A percentile compares a stretch with the other conserved stretches of the same genome.
Conservation (phyloP, 2,113 vertebrate genomes). For the Empidonax traillii region DNA sequence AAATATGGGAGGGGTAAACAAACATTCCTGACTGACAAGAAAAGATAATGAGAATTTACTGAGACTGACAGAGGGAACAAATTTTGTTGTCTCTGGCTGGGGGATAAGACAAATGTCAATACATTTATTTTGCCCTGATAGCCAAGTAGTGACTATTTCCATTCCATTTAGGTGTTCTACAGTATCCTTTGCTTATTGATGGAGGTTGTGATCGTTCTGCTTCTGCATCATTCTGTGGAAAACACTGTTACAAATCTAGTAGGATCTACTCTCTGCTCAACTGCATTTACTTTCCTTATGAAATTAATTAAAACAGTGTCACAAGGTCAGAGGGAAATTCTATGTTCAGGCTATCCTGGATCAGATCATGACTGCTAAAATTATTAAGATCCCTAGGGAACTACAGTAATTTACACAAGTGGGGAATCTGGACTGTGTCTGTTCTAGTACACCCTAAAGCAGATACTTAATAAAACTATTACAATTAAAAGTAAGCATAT, state of each 20-base stretch:
- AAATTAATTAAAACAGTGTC: background rate
- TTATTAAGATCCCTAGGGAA: background rate
- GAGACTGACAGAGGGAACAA: background rate
- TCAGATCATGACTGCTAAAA: constrained; percentile 1
- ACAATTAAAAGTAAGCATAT: background rate
- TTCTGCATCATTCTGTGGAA: background rate
- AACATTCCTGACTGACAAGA: background rate
- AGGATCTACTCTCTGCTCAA: background rate
- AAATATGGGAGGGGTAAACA: background rate
- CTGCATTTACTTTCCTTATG: background rate
- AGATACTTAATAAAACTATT: background rate
- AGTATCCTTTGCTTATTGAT: background rate
- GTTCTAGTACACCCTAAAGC: background rate
- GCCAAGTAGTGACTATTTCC: background rate
- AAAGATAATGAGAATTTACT: background rate
- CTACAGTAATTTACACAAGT: background rate
- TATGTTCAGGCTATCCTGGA: background rate
- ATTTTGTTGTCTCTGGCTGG: background rate
- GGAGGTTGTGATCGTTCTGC: background rate
- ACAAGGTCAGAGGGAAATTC: background rate
- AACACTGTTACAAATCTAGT: background rate
- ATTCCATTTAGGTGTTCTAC: background rate
- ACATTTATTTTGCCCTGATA: background rate
- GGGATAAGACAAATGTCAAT: background rate
- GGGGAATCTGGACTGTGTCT: background rate